Evolutionary conservation across 1,140 invertebrate species (phyloP).

Genomic region (Pseudomyrmex pallidus): DNA sequence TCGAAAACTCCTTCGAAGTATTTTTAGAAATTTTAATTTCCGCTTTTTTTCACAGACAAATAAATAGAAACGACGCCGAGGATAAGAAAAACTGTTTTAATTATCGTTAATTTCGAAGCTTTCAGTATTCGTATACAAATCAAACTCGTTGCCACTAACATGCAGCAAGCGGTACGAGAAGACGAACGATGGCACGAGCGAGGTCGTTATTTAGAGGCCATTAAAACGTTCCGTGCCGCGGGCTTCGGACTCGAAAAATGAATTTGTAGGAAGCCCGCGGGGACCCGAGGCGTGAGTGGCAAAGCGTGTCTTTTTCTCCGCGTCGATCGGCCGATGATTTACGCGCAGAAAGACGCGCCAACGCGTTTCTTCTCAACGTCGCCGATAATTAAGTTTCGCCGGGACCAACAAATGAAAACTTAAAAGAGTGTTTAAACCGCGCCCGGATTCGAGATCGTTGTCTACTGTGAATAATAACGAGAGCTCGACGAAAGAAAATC

Average conservation of each 20-base stretch:
- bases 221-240: slow-evolving; percentile 58
- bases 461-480: slow-evolving; percentile 57
- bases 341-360: slow-evolving; percentile 49
- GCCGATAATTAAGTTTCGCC: slow-evolving; percentile 65
- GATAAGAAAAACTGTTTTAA: not conserved
- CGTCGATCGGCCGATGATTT: slow-evolving; percentile 61
- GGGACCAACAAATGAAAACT: slow-evolving; percentile 52
- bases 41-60: too few relatives aligned
- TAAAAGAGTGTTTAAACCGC: slow-evolving; percentile 67
- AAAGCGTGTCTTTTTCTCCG: slow-evolving; percentile 58
- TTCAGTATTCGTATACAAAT: not conserved
- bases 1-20: not conserved
- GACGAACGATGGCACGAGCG: slow-evolving; percentile 32
- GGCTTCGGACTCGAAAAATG: slow-evolving; percentile 47
- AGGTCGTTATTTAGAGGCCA: slow-evolving; percentile 54
- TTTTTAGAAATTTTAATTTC: not conserved
- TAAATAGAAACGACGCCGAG: too few relatives aligned
- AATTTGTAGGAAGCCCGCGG: slow-evolving; percentile 56
- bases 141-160: not conserved
- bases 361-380: slow-evolving; percentile 60
- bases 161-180: slow-evolving; percentile 27
- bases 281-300: slow-evolving; percentile 63
- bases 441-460: slow-evolving; percentile 57
- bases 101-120: not conserved
- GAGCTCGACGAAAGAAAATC: not conserved